Evolutionary conservation across 2,797 vertebrate species (phyloP).

Genomic region (Morus bassanus): DNA sequence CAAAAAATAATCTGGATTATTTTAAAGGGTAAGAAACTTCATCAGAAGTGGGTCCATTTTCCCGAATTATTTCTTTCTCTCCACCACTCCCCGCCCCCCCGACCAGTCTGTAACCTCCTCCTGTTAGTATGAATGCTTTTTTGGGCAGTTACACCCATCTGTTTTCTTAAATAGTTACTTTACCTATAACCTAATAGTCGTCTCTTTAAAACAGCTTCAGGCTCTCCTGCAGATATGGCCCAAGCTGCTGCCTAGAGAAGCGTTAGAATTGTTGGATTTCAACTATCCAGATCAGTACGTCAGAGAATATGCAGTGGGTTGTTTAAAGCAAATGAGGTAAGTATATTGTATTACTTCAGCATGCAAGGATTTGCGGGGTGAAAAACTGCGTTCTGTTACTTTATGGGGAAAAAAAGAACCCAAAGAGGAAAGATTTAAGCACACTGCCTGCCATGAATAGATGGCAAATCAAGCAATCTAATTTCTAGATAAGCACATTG

Average conservation of each 20-base stretch:
- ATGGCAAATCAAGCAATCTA: background rate
- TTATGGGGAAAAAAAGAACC: background rate
- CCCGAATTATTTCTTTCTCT: background rate
- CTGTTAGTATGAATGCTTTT: background rate
- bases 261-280: conserved; percentile 95
- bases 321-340: conserved; percentile 93
- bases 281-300: conserved; percentile 99
- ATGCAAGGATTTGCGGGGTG: background rate
- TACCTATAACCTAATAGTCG: background rate
- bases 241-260: conserved; percentile 91
- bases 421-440: background rate
- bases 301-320: conserved; percentile 91
- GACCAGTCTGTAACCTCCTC: background rate
- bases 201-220: conserved; percentile 84
- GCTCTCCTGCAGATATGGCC: conserved; percentile 97
- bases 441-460: background rate
- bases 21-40: background rate
- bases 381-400: background rate
- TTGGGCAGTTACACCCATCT: background rate
- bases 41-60: background rate
- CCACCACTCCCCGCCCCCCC: background rate
- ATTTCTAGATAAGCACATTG: background rate
- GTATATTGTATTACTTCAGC: background rate
- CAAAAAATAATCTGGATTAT: background rate
- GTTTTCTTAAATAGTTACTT: background rate